phyloP scores from a whole-genome alignment of 2,797 vertebrate species.

The Semotilus atromaculatus region DNA sequence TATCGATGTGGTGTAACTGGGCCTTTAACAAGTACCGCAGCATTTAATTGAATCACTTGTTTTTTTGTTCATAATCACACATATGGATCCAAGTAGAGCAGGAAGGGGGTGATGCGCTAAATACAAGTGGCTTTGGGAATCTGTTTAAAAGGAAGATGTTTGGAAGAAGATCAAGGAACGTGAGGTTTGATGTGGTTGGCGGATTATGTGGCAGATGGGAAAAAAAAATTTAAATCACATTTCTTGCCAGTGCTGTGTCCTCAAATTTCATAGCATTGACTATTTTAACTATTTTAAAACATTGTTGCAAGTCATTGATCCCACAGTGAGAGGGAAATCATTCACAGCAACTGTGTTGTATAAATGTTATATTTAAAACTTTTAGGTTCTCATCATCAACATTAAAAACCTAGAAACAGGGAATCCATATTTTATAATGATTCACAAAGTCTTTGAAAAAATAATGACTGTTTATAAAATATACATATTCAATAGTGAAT shows the following conservation, averaged over 20 bases:
- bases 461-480: background rate
- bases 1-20: conserved; percentile 74
- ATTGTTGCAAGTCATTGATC: conserved; percentile 5
- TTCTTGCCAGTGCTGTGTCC: conserved; percentile 1
- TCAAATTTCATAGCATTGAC: conserved; percentile 13
- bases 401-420: background rate
- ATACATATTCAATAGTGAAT: no score
- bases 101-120: conserved; percentile 57
- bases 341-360: background rate
- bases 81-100: conserved; percentile 38
- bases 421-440: background rate
- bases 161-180: background rate
- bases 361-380: no score
- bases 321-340: background rate
- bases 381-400: background rate
- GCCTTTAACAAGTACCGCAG: conserved; percentile 65
- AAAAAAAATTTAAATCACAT: background rate
- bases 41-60: conserved; percentile 71
- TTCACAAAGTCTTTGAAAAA: background rate
- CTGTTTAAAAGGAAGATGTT: conserved; percentile 24
- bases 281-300: background rate
- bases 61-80: conserved; percentile 63
- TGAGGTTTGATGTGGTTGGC: background rate
- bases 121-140: conserved; percentile 61
- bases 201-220: conserved; percentile 21